These are phyloP conservation scores for Kuschelorhynchus macadamiae DNA, from an alignment of 2,888 invertebrate species.

Conservation along the genomic window DNA sequence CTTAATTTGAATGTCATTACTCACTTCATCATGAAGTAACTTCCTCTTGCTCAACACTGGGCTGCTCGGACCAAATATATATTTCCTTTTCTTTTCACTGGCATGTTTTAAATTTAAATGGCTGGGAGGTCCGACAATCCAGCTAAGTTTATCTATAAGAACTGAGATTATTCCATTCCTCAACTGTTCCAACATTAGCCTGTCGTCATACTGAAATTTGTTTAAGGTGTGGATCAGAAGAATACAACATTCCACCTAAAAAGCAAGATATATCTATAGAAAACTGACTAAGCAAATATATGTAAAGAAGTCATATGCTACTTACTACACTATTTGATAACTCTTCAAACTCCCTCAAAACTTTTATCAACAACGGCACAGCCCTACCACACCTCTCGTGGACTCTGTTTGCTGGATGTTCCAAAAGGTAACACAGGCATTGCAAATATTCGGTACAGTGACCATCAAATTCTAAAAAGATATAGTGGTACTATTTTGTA, in stretches of 20 bases:
- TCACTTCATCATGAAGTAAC: slow-evolving; percentile 2
- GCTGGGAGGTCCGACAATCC: slow-evolving; percentile 59
- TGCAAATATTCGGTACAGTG: slow-evolving; percentile 61
- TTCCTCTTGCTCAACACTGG: slow-evolving; percentile 16
- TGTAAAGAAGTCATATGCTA: slow-evolving; percentile 8
- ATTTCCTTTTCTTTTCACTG: slow-evolving; percentile 51
- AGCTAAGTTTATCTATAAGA: slow-evolving; percentile 61
- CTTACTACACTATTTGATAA: slow-evolving; percentile 54
- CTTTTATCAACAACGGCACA: slow-evolving; percentile 58
- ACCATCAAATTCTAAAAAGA: slow-evolving; percentile 52
- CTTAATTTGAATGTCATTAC: too few species aligned
- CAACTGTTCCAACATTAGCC: slow-evolving; percentile 59
- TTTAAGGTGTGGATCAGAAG: slow-evolving; percentile 62
- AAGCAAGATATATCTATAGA: slow-evolving; percentile 2
- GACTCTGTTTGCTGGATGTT: slow-evolving; percentile 61
- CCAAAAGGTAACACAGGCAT: slow-evolving; percentile 62
- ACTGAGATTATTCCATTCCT: slow-evolving; percentile 58
- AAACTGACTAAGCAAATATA: too few species aligned
- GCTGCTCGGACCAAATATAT: slow-evolving; percentile 37
- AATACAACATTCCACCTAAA: slow-evolving; percentile 61
- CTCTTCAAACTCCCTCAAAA: slow-evolving; percentile 57
- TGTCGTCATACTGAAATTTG: slow-evolving; percentile 62
- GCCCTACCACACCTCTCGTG: slow-evolving; percentile 57
- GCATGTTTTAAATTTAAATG: slow-evolving; percentile 44
- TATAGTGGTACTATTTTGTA: too few species aligned